Evolutionary conservation across 1,140 invertebrate genomes (phyloP).

Genomic region (Lasioglossum albipes): DNA sequence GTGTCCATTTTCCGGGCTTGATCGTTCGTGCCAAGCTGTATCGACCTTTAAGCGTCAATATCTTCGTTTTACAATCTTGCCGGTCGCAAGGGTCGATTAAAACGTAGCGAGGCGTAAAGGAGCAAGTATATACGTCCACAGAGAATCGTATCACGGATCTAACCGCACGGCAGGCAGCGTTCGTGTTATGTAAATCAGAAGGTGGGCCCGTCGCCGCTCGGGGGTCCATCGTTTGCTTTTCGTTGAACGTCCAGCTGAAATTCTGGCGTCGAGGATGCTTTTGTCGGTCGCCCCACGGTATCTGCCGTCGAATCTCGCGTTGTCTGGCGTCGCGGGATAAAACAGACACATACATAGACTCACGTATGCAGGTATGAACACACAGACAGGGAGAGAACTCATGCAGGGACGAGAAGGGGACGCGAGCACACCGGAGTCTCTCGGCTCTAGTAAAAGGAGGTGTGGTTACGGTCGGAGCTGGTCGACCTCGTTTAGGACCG

Average conservation of each 20-base stretch:
- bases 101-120: too few species aligned
- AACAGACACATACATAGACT: slow-evolving; percentile 23
- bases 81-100: too few species aligned
- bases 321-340: slow-evolving; percentile 53
- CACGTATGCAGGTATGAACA: too few species aligned
- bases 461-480: slow-evolving; percentile 69
- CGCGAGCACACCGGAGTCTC: neutral
- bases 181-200: slow-evolving; percentile 4
- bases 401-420: too few species aligned
- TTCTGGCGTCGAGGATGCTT: slow-evolving; percentile 22
- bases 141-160: neutral
- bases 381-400: too few species aligned
- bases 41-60: too few species aligned
- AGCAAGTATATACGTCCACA: too few species aligned
- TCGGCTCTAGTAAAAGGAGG: slow-evolving; percentile 67
- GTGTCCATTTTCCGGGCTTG: too few species aligned
- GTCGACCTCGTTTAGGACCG: slow-evolving; percentile 76
- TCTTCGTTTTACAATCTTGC: too few species aligned
- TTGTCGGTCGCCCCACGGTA: slow-evolving; percentile 13
- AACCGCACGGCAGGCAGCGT: neutral
- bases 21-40: too few species aligned
- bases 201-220: neutral
- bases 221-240: neutral
- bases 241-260: neutral
- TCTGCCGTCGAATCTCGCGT: slow-evolving; percentile 50